Conservation (phyloP, 2,797 vertebrate genomes). For the Onychomys leucogaster region DNA sequence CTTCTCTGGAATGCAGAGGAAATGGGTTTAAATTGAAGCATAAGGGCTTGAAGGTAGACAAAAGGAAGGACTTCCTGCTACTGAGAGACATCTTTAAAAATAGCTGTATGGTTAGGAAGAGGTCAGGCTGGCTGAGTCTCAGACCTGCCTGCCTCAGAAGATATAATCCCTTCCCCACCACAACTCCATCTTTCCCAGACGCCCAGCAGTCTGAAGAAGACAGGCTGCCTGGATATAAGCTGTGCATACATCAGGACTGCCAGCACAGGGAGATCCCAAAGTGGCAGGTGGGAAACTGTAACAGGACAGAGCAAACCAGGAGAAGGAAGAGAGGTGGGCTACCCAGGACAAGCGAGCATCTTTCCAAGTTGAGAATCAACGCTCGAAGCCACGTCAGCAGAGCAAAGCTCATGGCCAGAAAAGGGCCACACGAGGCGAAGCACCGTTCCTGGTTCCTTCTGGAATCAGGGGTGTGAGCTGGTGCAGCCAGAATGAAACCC, state of each 20-base stretch:
- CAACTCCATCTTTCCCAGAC: background rate
- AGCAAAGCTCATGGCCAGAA: background rate
- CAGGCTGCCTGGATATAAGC: rapidly evolving
- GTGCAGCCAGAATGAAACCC: background rate
- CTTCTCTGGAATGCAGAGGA: constrained; percentile 61
- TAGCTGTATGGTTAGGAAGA: constrained; percentile 23
- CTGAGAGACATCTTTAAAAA: constrained; percentile 69
- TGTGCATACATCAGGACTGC: background rate
- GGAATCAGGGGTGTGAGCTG: background rate
- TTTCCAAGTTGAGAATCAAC: background rate
- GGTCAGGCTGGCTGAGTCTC: constrained; percentile 4
- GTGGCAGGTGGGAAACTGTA: background rate
- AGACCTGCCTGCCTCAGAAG: background rate
- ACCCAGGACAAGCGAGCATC: background rate
- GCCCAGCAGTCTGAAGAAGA: background rate
- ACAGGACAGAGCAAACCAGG: background rate
- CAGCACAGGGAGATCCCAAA: background rate
- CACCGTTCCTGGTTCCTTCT: background rate
- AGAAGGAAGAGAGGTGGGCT: background rate
- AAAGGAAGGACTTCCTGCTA: constrained; percentile 71
- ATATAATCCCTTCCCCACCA: background rate
- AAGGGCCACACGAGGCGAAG: background rate
- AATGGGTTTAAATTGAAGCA: constrained; percentile 63
- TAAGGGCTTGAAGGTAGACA: constrained; percentile 63
- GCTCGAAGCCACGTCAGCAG: background rate